These are phyloP conservation scores for Nemurella pictetii DNA, from an alignment of 2,888 invertebrate genomes.

Conservation along the genomic window DNA sequence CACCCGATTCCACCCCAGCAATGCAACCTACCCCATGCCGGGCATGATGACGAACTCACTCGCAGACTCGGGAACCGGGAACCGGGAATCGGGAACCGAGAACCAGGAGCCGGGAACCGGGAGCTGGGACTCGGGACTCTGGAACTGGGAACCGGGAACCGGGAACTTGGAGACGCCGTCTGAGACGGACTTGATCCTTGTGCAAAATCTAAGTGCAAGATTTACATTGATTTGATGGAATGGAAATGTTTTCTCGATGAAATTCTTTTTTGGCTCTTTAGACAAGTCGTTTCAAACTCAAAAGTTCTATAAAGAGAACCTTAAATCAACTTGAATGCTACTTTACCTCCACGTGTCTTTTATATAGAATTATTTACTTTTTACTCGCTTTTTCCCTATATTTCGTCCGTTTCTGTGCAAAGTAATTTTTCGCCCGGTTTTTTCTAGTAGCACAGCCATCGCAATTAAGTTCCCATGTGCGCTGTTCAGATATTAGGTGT, in stretches of 20 bases:
- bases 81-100: no score
- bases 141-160: no score
- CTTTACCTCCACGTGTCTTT: no score
- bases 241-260: background rate
- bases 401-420: no score
- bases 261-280: background rate
- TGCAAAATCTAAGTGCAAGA: background rate
- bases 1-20: background rate
- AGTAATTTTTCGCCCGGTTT: no score
- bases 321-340: background rate
- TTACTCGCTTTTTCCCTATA: no score
- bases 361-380: no score
- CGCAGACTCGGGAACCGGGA: background rate
- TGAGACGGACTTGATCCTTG: background rate
- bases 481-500: background rate
- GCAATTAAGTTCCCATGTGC: background rate
- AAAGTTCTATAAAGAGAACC: background rate
- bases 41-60: conserved; percentile 25
- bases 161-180: background rate
- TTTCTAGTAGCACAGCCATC: no score
- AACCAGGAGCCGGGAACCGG: background rate
- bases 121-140: no score
- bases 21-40: conserved; percentile 14
- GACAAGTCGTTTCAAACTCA: background rate
- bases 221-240: background rate